Percentiles rank a stretch among this genome's conserved stretches.
Conservation (phyloP, 1,140 invertebrate genomes). For the Brachionus calyciflorus region DNA sequence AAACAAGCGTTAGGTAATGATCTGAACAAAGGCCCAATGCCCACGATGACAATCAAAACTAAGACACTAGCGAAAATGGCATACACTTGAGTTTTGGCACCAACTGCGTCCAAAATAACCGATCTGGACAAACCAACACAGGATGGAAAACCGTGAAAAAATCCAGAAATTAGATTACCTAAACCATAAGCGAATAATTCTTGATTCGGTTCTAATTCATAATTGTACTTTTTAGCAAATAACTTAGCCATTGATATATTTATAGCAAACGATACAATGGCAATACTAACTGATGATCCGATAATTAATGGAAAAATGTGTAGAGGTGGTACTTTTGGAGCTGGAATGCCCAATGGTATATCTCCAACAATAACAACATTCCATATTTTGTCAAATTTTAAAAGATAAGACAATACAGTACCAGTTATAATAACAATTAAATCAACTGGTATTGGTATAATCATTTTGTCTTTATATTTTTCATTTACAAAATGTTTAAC, state of each 20-base stretch:
- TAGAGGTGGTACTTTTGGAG: neutral
- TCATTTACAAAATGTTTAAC: constrained; percentile 58
- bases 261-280: constrained; percentile 83
- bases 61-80: constrained; percentile 49
- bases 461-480: constrained; percentile 53
- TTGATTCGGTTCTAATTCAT: constrained; percentile 83
- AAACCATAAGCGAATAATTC: constrained; percentile 63
- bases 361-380: neutral
- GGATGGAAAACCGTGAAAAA: constrained; percentile 64
- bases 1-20: constrained; percentile 56
- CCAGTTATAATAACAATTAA: constrained; percentile 52
- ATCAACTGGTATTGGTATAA: constrained; percentile 59
- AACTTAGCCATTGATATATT: constrained; percentile 88
- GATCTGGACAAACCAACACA: constrained; percentile 63
- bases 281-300: constrained; percentile 70
- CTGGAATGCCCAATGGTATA: neutral
- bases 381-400: neutral
- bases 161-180: constrained; percentile 61
- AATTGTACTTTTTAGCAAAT: constrained; percentile 80
- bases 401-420: constrained; percentile 13
- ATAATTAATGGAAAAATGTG: constrained; percentile 53
- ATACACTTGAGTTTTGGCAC: constrained; percentile 61
- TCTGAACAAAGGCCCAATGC: constrained; percentile 60
- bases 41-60: constrained; percentile 63
- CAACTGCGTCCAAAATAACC: constrained; percentile 61